Evolutionary conservation across 2,113 vertebrate species (phyloP).

Genomic region (Pollachius pollachius): DNA sequence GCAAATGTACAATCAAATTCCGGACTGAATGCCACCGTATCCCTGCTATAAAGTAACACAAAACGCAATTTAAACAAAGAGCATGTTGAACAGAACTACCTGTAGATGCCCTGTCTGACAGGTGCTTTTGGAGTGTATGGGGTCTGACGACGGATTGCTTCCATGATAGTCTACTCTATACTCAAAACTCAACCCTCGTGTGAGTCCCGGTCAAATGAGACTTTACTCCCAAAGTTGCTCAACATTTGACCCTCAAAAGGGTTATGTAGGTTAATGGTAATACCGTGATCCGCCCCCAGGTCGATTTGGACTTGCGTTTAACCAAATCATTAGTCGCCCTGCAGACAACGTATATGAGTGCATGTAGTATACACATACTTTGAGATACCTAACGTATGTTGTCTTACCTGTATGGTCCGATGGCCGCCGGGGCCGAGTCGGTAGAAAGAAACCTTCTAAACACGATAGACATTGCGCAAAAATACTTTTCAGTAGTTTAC

Average conservation of each 20-base stretch:
- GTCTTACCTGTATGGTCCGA: slow-evolving; percentile 72
- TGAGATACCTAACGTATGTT: too few relatives aligned
- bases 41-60: too few relatives aligned
- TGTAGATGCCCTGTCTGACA: slow-evolving; percentile 73
- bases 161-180: slow-evolving; percentile 48
- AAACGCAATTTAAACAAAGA: too few relatives aligned
- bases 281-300: slow-evolving; percentile 46
- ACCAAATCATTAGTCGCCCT: too few relatives aligned
- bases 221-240: too few relatives aligned
- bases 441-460: slow-evolving; percentile 56
- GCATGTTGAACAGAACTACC: slow-evolving; percentile 44
- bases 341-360: neutral
- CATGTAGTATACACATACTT: too few relatives aligned
- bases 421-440: slow-evolving; percentile 58
- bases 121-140: slow-evolving; percentile 68
- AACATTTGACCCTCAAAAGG: too few relatives aligned
- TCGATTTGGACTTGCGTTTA: slow-evolving; percentile 15
- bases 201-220: too few relatives aligned
- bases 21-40: too few relatives aligned
- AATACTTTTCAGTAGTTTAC: neutral
- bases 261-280: slow-evolving; percentile 32
- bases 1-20: too few relatives aligned
- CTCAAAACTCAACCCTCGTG: too few relatives aligned
- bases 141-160: slow-evolving; percentile 49
- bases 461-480: slow-evolving; percentile 43